Base-by-base conservation (phyloP, 2,113 vertebrate genomes). In the Todiramphus saurophagus region DNA sequence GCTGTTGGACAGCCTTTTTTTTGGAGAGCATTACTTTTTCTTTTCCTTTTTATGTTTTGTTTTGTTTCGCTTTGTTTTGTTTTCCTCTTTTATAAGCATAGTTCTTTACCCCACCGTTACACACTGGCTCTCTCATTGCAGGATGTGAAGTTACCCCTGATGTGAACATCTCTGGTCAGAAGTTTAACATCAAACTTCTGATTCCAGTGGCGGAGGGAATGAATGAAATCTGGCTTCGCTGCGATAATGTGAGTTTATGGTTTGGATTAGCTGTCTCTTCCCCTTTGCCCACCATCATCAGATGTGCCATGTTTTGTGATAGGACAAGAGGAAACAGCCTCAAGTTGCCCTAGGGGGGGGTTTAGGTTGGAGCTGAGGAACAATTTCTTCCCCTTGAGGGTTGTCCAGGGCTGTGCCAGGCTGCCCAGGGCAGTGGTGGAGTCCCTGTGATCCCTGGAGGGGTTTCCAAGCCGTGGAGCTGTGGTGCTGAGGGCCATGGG, bases 151-250 rank as follows among this genome's bases (percentile, higher is more conserved):
- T 99, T 93, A 99, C 99, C 63, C 99, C 99, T 77, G 99, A 99
- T 96, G 99, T 99, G 92, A 99, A 99, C 98, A 99, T 99, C 98
- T 99, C 99, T 16, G 99, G 98, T 85, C 99, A 99, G 97, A 99
- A 99, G 97, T 99, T 99, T 97, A 99, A 99, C 98, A 99, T 99
- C 98, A 99, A 99, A 97, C 98, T 99, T 95, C 98, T 99, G 94
- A 99, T 99, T 93, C 99, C 99, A 0, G 99, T 99, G 78, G 99
- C 99, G 0, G 99, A 99, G 77, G 99, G 99, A 83, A 99, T 99
- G 99, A 99, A 99, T 51, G 99, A 99, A 97, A 99, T 99, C 93
- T 99, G 99, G 99, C 99, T 99, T 84, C 99, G 99, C 91, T 99
- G 99, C 24, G 99, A 99, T 90, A 99, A 98, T 11, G 99, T 99